A percentile compares a stretch with the other conserved stretches of the same genome.
Conservation (phyloP, 2,888 invertebrate species). For the Plutella xylostella region DNA sequence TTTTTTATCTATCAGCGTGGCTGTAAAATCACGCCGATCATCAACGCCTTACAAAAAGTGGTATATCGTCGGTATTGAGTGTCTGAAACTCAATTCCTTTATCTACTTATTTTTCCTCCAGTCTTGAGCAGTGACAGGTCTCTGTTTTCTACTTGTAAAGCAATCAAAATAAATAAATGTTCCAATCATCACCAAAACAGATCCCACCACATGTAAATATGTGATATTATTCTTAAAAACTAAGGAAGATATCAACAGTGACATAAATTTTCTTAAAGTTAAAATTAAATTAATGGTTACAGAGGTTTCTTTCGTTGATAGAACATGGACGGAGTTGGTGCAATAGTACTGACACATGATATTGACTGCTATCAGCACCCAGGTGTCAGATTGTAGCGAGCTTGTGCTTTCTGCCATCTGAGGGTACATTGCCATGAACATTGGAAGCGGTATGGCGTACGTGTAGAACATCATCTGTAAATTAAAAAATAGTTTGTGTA, state of each 20-base stretch:
- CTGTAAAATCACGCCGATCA: no score
- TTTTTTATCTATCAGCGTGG: no score
- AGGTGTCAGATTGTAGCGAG: conserved; percentile 29
- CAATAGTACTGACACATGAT: conserved; percentile 50
- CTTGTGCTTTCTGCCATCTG: conserved; percentile 31
- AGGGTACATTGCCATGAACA: conserved; percentile 41
- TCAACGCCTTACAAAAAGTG: no score
- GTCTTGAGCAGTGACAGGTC: no score
- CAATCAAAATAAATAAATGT: conserved; percentile 57
- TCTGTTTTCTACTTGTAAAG: conserved; percentile 36
- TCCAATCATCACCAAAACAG: conserved; percentile 43
- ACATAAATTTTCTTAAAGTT: conserved; percentile 52
- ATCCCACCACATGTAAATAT: conserved; percentile 41
- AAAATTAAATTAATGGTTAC: conserved; percentile 56
- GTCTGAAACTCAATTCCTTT: no score
- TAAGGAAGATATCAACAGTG: conserved; percentile 46
- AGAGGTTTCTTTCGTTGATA: conserved; percentile 50
- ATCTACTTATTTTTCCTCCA: no score
- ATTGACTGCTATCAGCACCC: conserved; percentile 39
- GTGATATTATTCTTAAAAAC: conserved; percentile 58
- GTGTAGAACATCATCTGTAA: conserved; percentile 63
- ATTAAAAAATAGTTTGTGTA: conserved; percentile 5
- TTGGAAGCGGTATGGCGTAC: conserved; percentile 44
- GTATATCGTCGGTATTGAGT: no score
- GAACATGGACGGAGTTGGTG: conserved; percentile 46